Percentiles rank a stretch among this genome's conserved stretches.
Conservation (phyloP, 2,888 invertebrate species). For the Parnassius apollo region DNA sequence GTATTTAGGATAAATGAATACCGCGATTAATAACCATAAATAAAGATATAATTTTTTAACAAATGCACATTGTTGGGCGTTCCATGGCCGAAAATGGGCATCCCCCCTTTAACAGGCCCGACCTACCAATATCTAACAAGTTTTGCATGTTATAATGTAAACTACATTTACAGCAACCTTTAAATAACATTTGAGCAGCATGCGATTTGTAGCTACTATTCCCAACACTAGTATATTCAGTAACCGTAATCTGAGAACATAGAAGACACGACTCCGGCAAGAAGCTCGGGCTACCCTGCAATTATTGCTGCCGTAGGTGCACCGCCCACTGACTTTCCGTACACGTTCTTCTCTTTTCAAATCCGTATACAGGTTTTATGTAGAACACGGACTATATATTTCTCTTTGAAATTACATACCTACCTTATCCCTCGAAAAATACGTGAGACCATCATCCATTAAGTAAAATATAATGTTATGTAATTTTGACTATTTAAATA, state of each 20-base stretch:
- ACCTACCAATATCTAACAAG: too few species aligned
- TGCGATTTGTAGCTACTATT: background rate
- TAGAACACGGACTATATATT: slow-evolving; percentile 35
- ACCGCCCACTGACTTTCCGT: slow-evolving; percentile 60
- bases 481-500: background rate
- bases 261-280: slow-evolving; percentile 35
- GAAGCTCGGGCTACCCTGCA: slow-evolving; percentile 54
- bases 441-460: slow-evolving; percentile 3
- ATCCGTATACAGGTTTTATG: slow-evolving; percentile 33
- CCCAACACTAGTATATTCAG: slow-evolving; percentile 15
- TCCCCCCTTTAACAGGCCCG: too few species aligned
- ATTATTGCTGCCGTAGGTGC: slow-evolving; percentile 62
- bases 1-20: too few species aligned
- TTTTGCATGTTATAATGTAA: too few species aligned
- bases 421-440: slow-evolving; percentile 23
- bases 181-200: background rate
- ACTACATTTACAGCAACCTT: background rate
- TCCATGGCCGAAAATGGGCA: too few species aligned
- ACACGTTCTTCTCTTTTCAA: slow-evolving; percentile 44
- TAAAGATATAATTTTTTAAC: too few species aligned
- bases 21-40: too few species aligned
- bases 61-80: too few species aligned
- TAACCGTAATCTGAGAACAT: slow-evolving; percentile 33
- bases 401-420: slow-evolving; percentile 29
- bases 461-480: slow-evolving; percentile 1